phyloP scores from a whole-genome alignment of 2,888 invertebrate species.

The Uloborus plumipes region DNA sequence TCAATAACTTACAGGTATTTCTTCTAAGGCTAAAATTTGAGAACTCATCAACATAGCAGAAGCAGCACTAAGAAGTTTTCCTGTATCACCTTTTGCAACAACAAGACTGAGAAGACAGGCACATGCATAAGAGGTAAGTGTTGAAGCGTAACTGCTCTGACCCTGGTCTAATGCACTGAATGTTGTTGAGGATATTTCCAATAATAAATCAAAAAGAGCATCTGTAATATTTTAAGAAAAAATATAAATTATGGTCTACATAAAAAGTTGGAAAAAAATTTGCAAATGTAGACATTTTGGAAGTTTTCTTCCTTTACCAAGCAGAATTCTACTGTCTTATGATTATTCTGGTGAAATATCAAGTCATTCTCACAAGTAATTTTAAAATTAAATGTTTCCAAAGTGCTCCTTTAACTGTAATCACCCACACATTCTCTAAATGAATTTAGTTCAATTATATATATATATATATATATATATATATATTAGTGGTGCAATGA shows the following conservation, averaged over 20 bases:
- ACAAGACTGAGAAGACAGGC: constrained; percentile 92
- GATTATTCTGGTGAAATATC: too few species aligned
- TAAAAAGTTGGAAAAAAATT: too few species aligned
- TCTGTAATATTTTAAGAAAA: constrained; percentile 76
- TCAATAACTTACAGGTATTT: constrained; percentile 78
- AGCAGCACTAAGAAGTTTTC: constrained; percentile 87
- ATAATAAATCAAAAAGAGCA: constrained; percentile 85
- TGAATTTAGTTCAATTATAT: too few species aligned
- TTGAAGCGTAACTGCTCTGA: constrained; percentile 77
- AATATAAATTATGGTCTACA: not conserved
- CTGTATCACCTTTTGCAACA: constrained; percentile 93
- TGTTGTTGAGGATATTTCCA: constrained; percentile 79
- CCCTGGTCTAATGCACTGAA: constrained; percentile 76
- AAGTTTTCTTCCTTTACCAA: too few species aligned
- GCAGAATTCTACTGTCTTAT: too few species aligned
- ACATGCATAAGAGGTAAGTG: constrained; percentile 88
- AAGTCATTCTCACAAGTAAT: too few species aligned
- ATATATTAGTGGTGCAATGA: too few species aligned
- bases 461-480: too few species aligned
- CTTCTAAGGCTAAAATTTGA: constrained; percentile 81
- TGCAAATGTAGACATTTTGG: too few species aligned
- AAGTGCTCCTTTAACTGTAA: too few species aligned
- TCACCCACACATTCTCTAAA: too few species aligned
- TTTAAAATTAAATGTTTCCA: too few species aligned
- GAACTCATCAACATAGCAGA: constrained; percentile 90